These are phyloP conservation scores for Aldabrachelys gigantea DNA, from an alignment of 2,113 vertebrate species.

Conservation along the genomic window DNA sequence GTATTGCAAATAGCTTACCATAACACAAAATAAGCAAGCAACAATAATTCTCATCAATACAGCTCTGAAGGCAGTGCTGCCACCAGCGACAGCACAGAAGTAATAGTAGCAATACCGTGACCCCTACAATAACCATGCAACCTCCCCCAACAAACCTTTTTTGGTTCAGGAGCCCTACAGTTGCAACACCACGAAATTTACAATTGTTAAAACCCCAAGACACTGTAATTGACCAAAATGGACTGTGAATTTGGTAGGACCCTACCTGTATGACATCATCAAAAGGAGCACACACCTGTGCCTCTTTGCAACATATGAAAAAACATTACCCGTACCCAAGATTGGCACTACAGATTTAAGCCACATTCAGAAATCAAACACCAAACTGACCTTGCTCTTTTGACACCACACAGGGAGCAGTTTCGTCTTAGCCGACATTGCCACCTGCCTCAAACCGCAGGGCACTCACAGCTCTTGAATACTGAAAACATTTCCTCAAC, in stretches of 20 bases:
- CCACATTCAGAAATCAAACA: slow-evolving; percentile 55
- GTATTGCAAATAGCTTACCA: background rate
- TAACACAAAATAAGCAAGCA: background rate
- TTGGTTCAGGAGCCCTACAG: too few species aligned
- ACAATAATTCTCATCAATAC: rapidly evolving
- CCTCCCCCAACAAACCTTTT: too few species aligned
- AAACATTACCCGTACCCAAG: background rate
- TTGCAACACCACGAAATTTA: too few species aligned
- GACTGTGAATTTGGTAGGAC: too few species aligned
- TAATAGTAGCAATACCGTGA: too few species aligned
- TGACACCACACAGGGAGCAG: background rate
- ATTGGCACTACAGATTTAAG: background rate
- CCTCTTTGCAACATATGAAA: background rate
- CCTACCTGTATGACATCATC: background rate
- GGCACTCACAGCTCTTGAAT: rapidly evolving
- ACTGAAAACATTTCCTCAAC: background rate
- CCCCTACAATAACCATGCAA: too few species aligned
- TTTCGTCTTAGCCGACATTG: rapidly evolving
- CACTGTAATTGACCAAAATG: too few species aligned
- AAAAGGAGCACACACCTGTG: rapidly evolving
- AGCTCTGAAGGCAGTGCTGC: too few species aligned
- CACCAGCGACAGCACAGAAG: too few species aligned
- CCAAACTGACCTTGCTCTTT: background rate
- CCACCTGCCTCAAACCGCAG: background rate
- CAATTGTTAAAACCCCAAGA: too few species aligned